phyloP scores from a whole-genome alignment of 1,140 invertebrate species.

The Drosophila orosa region DNA sequence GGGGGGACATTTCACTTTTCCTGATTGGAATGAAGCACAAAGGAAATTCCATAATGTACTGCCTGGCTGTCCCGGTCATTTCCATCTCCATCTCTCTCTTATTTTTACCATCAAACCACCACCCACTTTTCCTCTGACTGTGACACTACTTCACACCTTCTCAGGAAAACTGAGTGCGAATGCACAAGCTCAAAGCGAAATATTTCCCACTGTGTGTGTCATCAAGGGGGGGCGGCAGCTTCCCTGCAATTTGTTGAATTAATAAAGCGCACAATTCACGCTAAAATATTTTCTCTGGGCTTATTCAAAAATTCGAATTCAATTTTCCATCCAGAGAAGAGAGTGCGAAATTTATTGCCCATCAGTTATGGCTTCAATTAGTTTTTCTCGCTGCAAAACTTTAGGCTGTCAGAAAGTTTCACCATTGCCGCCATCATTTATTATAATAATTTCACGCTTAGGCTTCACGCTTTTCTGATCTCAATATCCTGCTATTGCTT shows the following conservation, averaged over 20 bases:
- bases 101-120: too few species aligned
- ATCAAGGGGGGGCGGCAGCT: constrained; percentile 3
- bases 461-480: constrained; percentile 8
- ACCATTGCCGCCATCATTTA: constrained; percentile 14
- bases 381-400: constrained; percentile 8
- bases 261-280: neutral
- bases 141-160: constrained; percentile 33
- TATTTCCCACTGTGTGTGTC: constrained; percentile 8
- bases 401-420: constrained; percentile 21
- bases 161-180: neutral
- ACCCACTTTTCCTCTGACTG: constrained; percentile 14
- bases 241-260: constrained; percentile 31
- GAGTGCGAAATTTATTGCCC: constrained; percentile 15
- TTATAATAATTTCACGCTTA: constrained; percentile 21
- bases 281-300: neutral
- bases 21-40: constrained; percentile 49
- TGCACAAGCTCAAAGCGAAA: constrained; percentile 18
- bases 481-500: neutral
- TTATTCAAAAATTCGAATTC: constrained; percentile 4
- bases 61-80: constrained; percentile 31
- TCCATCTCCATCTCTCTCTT: constrained; percentile 6
- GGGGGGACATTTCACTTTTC: constrained; percentile 49
- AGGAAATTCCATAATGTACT: constrained; percentile 48
- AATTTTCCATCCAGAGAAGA: neutral
- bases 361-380: constrained; percentile 22